Base-by-base conservation (phyloP, 1,140 invertebrate genomes). In the Ganaspis sp. region DNA sequence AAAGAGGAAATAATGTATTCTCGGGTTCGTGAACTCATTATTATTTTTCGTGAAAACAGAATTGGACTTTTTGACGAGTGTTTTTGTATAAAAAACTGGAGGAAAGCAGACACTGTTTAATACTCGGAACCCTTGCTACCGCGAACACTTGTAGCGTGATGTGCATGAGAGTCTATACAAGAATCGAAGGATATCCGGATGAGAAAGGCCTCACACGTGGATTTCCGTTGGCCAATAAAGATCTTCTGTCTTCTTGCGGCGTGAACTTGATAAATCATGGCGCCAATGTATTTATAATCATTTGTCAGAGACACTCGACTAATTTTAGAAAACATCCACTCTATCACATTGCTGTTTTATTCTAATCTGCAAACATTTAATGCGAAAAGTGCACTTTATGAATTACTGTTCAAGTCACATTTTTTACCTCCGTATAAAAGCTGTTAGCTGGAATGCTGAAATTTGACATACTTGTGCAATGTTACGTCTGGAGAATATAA, bases 181-280 rank as follows among this genome's bases (percentile, higher is more conserved):
- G 45, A 49, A 49, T 49, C n/a, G 45, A 49, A 49, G 45, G 45
- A 49, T 49, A 49, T 49, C 45, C 45, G 45, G 45, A 49, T 49
- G 45, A n/a, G 45, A 49, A 49, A 49, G 45, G 45, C 45, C 45
- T 17, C 45, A 49, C 45, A 49, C 45, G 45, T 49, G 45, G 45
- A 49, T 49, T 49, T 49, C 45, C 45, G 45, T 49, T n/a, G 15
- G 45, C 45, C n/a, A 49, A 49, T 49, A 49, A 49, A 49, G 45
- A 49, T 49, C 45, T n/a, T 49, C 45, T 49, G 45, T 49, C 45
- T 49, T 49, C n/a, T 49, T 49, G n/a, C n/a, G 45, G 45, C 45
- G 45, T 49, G 45, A 49, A 49, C n/a, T 49, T 49, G 45, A 49
- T 49, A 49, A 17, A 49, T 49, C 42, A n/a, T n/a, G 45, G 45